Percentiles rank a stretch among this genome's conserved stretches.
These are phyloP conservation scores for Lanius collurio DNA, from an alignment of 2,113 vertebrate genomes.

Conservation along the genomic window DNA sequence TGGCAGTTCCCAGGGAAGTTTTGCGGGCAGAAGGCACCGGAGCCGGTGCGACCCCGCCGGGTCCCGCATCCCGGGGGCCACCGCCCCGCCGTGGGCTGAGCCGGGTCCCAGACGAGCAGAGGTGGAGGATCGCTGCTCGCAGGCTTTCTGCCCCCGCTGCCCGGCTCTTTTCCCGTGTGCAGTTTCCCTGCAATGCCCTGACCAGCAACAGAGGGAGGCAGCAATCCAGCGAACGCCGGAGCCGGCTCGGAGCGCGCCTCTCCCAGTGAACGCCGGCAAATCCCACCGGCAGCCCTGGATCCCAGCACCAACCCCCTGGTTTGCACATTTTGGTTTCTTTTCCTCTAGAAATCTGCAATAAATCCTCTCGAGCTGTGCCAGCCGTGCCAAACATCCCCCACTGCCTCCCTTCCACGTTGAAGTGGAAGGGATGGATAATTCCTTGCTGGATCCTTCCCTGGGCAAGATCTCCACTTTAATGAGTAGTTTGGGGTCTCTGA, in stretches of 20 bases:
- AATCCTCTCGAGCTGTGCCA: not conserved
- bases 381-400: not conserved
- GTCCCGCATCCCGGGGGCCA: not conserved
- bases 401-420: accelerated
- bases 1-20: not conserved
- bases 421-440: not conserved
- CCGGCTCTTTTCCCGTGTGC: not conserved
- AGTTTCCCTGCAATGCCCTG: conserved; percentile 29
- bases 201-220: conserved; percentile 57
- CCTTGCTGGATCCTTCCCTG: not conserved
- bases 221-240: not conserved
- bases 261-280: accelerated
- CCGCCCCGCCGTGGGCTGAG: not conserved
- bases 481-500: not conserved
- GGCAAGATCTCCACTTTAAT: not conserved
- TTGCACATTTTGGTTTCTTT: not conserved
- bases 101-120: accelerated
- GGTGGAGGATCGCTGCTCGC: accelerated
- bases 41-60: accelerated
- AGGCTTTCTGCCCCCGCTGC: not conserved
- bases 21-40: accelerated
- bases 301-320: not conserved
- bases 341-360: not conserved
- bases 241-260: not conserved
- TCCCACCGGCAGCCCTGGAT: accelerated